Evolutionary conservation across 2,888 invertebrate species (phyloP).

Genomic region (Osedax frankpressi): DNA sequence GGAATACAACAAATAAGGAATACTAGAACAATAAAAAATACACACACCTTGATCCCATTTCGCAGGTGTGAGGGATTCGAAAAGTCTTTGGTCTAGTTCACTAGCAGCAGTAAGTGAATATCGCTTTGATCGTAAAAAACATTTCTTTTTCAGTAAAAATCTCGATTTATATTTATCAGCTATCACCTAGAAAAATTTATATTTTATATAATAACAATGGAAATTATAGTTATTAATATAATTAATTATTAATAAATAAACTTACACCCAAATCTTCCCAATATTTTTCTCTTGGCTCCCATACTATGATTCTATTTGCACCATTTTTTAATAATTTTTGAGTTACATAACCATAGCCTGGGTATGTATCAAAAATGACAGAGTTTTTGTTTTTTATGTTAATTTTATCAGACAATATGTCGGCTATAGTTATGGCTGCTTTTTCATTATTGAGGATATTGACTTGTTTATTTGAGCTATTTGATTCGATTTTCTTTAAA

Average conservation of each 20-base stretch:
- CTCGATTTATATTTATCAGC: background rate
- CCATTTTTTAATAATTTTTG: background rate
- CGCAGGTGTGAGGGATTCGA: background rate
- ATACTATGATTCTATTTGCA: background rate
- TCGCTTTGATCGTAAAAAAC: conserved; percentile 8
- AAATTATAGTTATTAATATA: background rate
- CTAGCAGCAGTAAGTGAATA: background rate
- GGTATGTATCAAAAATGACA: conserved; percentile 6
- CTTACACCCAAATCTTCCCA: background rate
- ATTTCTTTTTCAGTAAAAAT: conserved; percentile 2
- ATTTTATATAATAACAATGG: too few species aligned
- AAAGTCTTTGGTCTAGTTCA: background rate
- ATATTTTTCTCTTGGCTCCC: conserved; percentile 7
- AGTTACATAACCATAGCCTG: background rate
- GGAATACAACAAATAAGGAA: too few species aligned
- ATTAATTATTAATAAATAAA: background rate
- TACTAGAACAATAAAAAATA: too few species aligned
- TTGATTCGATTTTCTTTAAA: background rate
- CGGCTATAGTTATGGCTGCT: background rate
- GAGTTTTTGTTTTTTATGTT: background rate
- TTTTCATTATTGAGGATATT: background rate
- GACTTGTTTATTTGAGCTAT: background rate
- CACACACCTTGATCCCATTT: background rate
- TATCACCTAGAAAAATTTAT: too few species aligned
- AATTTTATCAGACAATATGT: background rate